phyloP scores from a whole-genome alignment of 2,113 vertebrate genomes.

The Noctilio leporinus region DNA sequence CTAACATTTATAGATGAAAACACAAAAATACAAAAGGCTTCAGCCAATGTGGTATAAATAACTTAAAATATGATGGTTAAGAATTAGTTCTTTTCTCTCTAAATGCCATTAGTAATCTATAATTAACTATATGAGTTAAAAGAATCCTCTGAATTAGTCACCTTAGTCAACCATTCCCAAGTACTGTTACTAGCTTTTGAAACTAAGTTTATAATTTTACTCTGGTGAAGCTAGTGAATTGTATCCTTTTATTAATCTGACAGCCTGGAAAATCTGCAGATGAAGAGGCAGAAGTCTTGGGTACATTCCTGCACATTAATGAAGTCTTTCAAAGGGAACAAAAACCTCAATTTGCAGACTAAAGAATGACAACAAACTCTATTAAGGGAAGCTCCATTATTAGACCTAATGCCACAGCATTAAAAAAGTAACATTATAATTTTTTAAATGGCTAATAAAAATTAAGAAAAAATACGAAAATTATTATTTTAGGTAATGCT shows the following conservation, averaged over 20 bases:
- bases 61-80: not conserved
- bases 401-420: not conserved
- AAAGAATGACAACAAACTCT: constrained; percentile 5
- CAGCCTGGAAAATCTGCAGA: constrained; percentile 36
- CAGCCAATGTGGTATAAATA: constrained; percentile 10
- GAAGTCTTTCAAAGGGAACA: constrained; percentile 55
- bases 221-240: constrained; percentile 31
- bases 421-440: constrained; percentile 6
- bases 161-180: not conserved
- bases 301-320: constrained; percentile 62
- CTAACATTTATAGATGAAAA: constrained; percentile 31
- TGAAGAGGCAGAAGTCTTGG: constrained; percentile 37
- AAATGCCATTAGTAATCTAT: constrained; percentile 2
- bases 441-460: not conserved
- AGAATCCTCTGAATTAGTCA: not conserved
- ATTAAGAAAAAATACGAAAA: not conserved
- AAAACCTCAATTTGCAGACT: constrained; percentile 35
- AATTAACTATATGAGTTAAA: not conserved
- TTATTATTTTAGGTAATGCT: not conserved
- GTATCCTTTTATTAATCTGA: constrained; percentile 33
- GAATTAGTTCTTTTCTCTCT: not conserved
- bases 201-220: constrained; percentile 49
- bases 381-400: constrained; percentile 9
- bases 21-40: constrained; percentile 24
- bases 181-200: constrained; percentile 13